A percentile compares a stretch with the other conserved stretches of the same genome.
Conservation (phyloP, 2,113 vertebrate species). For the Nestor notabilis region DNA sequence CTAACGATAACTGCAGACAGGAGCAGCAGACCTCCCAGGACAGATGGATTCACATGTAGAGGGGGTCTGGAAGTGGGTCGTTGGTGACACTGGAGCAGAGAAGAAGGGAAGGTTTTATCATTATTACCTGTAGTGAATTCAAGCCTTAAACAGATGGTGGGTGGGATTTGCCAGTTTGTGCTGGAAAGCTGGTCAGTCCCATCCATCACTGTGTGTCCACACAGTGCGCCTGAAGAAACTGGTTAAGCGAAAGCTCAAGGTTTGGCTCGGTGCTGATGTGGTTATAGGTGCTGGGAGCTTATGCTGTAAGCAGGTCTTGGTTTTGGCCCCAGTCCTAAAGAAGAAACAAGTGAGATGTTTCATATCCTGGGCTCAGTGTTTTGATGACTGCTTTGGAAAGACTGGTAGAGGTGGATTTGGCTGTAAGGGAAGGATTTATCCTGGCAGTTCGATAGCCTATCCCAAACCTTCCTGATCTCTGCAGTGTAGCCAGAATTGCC, state of each 20-base stretch:
- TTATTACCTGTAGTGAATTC: background rate
- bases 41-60: background rate
- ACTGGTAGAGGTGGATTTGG: background rate
- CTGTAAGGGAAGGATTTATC: constrained; percentile 13
- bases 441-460: background rate
- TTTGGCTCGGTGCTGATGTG: background rate
- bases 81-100: background rate
- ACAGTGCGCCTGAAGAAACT: background rate
- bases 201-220: background rate
- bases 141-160: background rate
- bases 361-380: background rate
- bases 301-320: background rate
- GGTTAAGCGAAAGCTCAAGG: background rate
- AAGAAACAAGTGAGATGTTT: background rate
- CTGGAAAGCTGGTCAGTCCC: background rate
- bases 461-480: background rate
- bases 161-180: background rate
- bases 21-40: background rate
- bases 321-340: background rate
- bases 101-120: background rate
- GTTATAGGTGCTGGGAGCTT: background rate
- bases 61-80: background rate
- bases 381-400: background rate
- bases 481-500: background rate
- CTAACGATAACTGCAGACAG: background rate